These are phyloP conservation scores for Eueides isabella DNA, from an alignment of 1,140 invertebrate genomes.

Conservation along the genomic window DNA sequence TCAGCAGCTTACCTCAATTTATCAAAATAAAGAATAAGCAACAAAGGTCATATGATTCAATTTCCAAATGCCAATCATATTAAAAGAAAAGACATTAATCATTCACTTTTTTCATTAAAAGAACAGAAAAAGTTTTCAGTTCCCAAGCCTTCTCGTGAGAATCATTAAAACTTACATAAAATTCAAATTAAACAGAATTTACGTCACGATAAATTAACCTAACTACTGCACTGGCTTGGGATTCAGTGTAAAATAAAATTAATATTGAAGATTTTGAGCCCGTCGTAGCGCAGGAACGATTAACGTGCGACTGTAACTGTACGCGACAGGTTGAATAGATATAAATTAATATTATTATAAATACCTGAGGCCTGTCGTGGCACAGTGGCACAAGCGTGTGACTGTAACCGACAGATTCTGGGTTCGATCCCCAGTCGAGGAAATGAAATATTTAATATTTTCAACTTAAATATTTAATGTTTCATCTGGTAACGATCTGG, in stretches of 20 bases:
- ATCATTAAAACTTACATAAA: background rate
- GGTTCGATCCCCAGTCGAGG: too few relatives aligned
- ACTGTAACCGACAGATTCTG: too few relatives aligned
- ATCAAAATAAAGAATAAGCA: background rate
- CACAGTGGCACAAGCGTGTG: too few relatives aligned
- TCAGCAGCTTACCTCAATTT: background rate
- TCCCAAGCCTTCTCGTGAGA: background rate
- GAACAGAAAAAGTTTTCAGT: background rate
- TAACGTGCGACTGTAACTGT: too few relatives aligned
- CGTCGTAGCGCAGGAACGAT: too few relatives aligned
- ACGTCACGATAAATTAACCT: background rate
- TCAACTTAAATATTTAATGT: too few relatives aligned
- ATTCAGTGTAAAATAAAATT: background rate
- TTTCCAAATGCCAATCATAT: background rate
- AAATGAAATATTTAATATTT: too few relatives aligned
- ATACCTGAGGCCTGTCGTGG: too few relatives aligned
- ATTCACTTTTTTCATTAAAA: background rate
- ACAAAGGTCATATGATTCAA: background rate
- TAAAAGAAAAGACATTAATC: background rate
- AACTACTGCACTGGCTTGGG: background rate
- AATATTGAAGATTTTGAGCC: too few relatives aligned
- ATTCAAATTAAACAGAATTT: conserved; percentile 1
- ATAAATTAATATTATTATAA: too few relatives aligned
- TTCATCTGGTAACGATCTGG: too few relatives aligned
- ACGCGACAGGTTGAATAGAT: too few relatives aligned